These are phyloP conservation scores for Eilema depressum DNA, from an alignment of 2,888 invertebrate species.

Conservation along the genomic window DNA sequence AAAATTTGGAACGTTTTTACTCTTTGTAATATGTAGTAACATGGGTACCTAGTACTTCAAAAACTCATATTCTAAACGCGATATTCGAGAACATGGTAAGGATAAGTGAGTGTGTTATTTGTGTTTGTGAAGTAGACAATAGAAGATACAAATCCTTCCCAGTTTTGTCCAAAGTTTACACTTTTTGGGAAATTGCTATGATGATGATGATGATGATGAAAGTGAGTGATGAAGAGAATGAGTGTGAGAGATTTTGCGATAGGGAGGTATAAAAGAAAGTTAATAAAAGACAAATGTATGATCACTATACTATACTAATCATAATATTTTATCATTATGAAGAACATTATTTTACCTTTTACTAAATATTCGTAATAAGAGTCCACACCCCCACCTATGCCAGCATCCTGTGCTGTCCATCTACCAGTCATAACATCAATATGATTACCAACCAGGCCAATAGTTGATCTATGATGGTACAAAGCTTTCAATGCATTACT, in stretches of 20 bases:
- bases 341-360: slow-evolving; percentile 88
- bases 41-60: not conserved
- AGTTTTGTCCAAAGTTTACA: too few species aligned
- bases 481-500: slow-evolving; percentile 96
- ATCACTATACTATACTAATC: too few species aligned
- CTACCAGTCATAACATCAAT: slow-evolving; percentile 97
- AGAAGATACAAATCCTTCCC: too few species aligned
- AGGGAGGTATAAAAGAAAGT: too few species aligned
- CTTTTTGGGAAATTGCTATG: too few species aligned
- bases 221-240: not conserved
- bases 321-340: too few species aligned
- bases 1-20: not conserved
- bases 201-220: too few species aligned
- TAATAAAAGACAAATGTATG: too few species aligned
- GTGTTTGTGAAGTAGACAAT: too few species aligned
- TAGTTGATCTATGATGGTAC: slow-evolving; percentile 94
- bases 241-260: too few species aligned
- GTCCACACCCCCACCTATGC: slow-evolving; percentile 98
- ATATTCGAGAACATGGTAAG: not conserved
- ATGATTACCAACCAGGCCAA: slow-evolving; percentile 98
- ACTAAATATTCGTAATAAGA: slow-evolving; percentile 99
- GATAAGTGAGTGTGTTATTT: too few species aligned
- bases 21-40: too few species aligned
- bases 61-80: not conserved
- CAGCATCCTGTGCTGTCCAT: slow-evolving; percentile 99